Percentiles rank a stretch among this genome's conserved stretches.
These are phyloP conservation scores for Epinotia demarniana DNA, from an alignment of 2,888 invertebrate species.

Conservation along the genomic window DNA sequence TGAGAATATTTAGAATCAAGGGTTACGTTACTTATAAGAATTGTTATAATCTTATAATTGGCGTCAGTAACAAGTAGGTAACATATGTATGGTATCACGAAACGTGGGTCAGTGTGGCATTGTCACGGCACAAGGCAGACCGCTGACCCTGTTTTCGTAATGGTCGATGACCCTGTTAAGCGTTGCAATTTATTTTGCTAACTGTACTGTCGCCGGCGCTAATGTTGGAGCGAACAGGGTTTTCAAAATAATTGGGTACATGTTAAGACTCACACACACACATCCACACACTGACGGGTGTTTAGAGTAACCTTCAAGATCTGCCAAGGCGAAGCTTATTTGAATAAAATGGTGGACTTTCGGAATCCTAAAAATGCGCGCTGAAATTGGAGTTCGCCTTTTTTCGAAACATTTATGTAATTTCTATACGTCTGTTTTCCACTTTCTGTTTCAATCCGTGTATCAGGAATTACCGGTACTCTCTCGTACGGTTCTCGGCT, in stretches of 20 bases:
- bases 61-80: not conserved
- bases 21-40: not conserved
- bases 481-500: too few species aligned
- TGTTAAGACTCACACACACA: not conserved
- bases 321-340: not conserved
- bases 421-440: too few species aligned
- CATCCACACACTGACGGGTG: not conserved
- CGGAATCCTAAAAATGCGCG: not conserved
- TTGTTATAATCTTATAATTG: not conserved
- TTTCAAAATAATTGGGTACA: not conserved
- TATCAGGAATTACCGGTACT: too few species aligned
- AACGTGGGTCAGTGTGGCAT: conserved; percentile 42
- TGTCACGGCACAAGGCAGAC: conserved; percentile 36
- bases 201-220: conserved; percentile 24
- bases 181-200: conserved; percentile 25
- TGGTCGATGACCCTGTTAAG: conserved; percentile 32
- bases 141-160: conserved; percentile 40
- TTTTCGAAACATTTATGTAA: too few species aligned
- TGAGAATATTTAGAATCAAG: too few species aligned
- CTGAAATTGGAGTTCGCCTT: too few species aligned
- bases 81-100: conserved; percentile 6
- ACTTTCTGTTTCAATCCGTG: too few species aligned
- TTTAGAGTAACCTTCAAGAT: not conserved
- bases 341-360: not conserved
- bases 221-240: not conserved